Percentiles rank a stretch among this genome's conserved stretches.
phyloP scores from a whole-genome alignment of 1,140 invertebrate species.

The Carcinoscorpius rotundicauda region DNA sequence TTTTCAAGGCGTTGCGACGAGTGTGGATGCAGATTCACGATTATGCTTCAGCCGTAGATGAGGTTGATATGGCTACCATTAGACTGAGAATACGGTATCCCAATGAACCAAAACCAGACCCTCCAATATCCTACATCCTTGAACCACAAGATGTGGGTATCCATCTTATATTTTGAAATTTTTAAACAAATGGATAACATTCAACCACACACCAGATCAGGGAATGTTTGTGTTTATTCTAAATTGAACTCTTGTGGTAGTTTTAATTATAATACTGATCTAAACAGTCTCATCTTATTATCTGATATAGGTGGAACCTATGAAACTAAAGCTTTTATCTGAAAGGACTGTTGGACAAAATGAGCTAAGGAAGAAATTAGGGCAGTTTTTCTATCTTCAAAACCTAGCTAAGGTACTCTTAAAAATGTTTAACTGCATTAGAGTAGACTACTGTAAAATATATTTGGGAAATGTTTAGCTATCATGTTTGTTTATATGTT shows the following conservation, averaged over 20 bases:
- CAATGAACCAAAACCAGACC: slow-evolving; percentile 31
- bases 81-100: slow-evolving; percentile 42
- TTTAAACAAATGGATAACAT: neutral
- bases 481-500: no score
- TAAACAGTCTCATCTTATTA: neutral
- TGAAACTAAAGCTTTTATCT: slow-evolving; percentile 28
- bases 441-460: no score
- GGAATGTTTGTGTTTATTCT: neutral
- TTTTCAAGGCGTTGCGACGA: slow-evolving; percentile 35
- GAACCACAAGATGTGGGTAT: slow-evolving; percentile 8
- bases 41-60: slow-evolving; percentile 50
- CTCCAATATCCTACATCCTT: slow-evolving; percentile 18
- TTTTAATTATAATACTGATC: neutral
- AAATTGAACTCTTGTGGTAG: neutral
- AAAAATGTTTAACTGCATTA: slow-evolving; percentile 2
- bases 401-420: slow-evolving; percentile 38
- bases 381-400: slow-evolving; percentile 42
- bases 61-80: slow-evolving; percentile 58
- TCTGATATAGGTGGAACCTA: slow-evolving; percentile 23
- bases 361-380: slow-evolving; percentile 36
- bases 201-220: neutral
- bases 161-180: no score
- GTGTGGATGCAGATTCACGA: slow-evolving; percentile 47
- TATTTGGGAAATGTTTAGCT: no score
- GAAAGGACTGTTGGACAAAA: slow-evolving; percentile 31